These are phyloP conservation scores for Anas platyrhynchos DNA, from an alignment of 2,113 vertebrate genomes.

Conservation along the genomic window DNA sequence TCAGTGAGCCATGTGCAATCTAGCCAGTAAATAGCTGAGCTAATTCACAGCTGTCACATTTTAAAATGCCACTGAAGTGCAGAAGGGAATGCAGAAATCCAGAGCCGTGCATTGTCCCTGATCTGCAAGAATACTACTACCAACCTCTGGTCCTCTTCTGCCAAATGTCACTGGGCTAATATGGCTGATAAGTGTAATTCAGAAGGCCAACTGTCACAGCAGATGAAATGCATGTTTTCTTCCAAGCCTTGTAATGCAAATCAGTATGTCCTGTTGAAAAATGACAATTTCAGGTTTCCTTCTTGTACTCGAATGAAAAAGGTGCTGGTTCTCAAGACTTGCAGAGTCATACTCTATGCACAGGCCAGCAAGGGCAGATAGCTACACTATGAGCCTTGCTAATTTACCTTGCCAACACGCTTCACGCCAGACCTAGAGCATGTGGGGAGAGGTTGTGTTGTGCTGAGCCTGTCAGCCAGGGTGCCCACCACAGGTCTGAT, in stretches of 20 bases:
- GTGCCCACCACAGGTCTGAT: neutral
- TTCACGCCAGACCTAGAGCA: neutral
- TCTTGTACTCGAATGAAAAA: neutral
- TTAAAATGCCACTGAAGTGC: constrained; percentile 15
- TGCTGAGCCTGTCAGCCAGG: neutral
- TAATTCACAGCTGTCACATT: constrained; percentile 43
- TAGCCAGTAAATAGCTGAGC: constrained; percentile 26
- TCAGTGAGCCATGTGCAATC: constrained; percentile 2
- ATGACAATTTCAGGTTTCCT: constrained; percentile 21
- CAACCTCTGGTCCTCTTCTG: constrained; percentile 9
- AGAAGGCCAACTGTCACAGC: constrained; percentile 49
- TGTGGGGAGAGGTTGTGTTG: accelerated
- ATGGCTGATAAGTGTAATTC: constrained; percentile 3
- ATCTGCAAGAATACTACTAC: neutral
- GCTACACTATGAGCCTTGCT: neutral
- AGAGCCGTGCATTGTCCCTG: neutral
- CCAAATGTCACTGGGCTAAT: neutral
- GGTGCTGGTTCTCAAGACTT: neutral
- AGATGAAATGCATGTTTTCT: constrained; percentile 38
- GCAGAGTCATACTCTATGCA: neutral
- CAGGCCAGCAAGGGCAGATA: neutral
- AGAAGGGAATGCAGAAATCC: neutral
- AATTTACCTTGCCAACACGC: neutral
- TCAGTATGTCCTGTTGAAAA: constrained; percentile 18
- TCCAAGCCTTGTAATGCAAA: constrained; percentile 30